Percentiles rank a stretch among this genome's conserved stretches.
These are phyloP conservation scores for Aphrophora alni DNA, from an alignment of 2,888 invertebrate species.

Conservation along the genomic window DNA sequence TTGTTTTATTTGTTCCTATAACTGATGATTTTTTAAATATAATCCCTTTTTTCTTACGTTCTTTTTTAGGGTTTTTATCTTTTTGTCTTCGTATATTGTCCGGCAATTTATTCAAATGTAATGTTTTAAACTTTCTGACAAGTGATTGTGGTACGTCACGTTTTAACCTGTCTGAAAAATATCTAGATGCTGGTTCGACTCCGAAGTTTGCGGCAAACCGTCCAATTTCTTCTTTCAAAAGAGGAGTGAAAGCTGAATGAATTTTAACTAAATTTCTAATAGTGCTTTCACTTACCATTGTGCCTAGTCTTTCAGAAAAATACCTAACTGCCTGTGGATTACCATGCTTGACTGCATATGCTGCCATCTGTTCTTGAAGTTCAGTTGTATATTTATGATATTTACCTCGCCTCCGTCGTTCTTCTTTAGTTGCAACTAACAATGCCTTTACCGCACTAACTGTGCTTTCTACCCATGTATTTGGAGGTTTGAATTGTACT, in stretches of 20 bases:
- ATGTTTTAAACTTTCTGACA: slow-evolving; percentile 43
- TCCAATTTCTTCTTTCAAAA: slow-evolving; percentile 46
- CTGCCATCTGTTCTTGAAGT: slow-evolving; percentile 44
- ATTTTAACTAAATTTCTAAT: slow-evolving; percentile 45
- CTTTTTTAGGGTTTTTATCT: background rate
- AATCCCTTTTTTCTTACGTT: slow-evolving; percentile 11
- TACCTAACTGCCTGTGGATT: slow-evolving; percentile 40
- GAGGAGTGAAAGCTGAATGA: slow-evolving; percentile 39
- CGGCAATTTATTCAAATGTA: slow-evolving; percentile 20
- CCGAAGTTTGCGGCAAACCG: slow-evolving; percentile 43
- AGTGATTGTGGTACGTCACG: slow-evolving; percentile 38
- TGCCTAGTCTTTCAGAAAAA: slow-evolving; percentile 42
- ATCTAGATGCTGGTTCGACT: slow-evolving; percentile 39
- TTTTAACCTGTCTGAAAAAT: slow-evolving; percentile 42
- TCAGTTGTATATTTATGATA: slow-evolving; percentile 45
- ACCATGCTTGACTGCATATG: slow-evolving; percentile 42
- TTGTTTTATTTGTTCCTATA: slow-evolving; percentile 10
- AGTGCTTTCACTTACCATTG: slow-evolving; percentile 44
- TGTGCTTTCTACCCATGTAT: slow-evolving; percentile 40
- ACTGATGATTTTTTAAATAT: background rate
- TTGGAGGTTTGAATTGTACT: slow-evolving; percentile 22
- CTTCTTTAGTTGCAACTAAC: slow-evolving; percentile 44
- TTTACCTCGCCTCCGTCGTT: slow-evolving; percentile 42
- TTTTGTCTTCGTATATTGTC: background rate
- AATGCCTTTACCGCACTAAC: slow-evolving; percentile 42